These are phyloP conservation scores for Coregonus ussuriensis DNA, from an alignment of 2,797 vertebrate species.

Conservation along the genomic window DNA sequence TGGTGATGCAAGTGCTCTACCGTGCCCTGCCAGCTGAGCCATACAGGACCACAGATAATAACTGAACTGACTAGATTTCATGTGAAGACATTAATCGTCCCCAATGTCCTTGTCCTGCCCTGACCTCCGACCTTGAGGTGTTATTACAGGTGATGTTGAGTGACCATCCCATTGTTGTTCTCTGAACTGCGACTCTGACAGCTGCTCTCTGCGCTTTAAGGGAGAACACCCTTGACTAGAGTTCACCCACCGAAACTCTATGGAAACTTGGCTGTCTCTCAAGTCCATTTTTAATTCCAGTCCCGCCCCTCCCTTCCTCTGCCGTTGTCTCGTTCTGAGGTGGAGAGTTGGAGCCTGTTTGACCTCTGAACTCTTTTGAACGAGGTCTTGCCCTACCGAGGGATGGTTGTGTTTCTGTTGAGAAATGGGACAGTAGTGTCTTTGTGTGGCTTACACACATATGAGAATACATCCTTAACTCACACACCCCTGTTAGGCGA, in stretches of 20 bases:
- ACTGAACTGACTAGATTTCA: no score
- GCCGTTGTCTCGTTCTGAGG: slow-evolving; percentile 14
- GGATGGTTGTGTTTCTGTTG: slow-evolving; percentile 1
- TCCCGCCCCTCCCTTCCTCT: slow-evolving; percentile 32
- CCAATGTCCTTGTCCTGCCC: neutral
- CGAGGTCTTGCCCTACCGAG: slow-evolving; percentile 4
- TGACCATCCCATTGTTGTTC: neutral
- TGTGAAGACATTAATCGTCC: neutral
- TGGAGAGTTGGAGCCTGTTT: slow-evolving; percentile 13
- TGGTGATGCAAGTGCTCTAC: no score
- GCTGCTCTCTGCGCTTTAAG: slow-evolving; percentile 26
- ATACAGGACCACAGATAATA: no score
- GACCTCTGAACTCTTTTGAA: slow-evolving; percentile 38
- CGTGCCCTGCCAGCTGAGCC: no score
- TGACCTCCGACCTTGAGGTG: neutral
- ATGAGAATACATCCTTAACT: slow-evolving; percentile 17
- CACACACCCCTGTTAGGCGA: slow-evolving; percentile 7
- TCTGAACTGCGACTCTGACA: slow-evolving; percentile 17
- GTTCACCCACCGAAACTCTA: slow-evolving; percentile 29
- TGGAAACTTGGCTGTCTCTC: slow-evolving; percentile 48
- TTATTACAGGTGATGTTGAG: slow-evolving; percentile 34
- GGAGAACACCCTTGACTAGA: slow-evolving; percentile 39
- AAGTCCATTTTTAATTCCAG: slow-evolving; percentile 46
- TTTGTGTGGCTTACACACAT: neutral
- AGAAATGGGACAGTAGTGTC: slow-evolving; percentile 13